Evolutionary conservation across 1,140 invertebrate species (phyloP), one percentile per base, ranked within the genome.

Genomic region (Drosophila repletoides): DNA sequence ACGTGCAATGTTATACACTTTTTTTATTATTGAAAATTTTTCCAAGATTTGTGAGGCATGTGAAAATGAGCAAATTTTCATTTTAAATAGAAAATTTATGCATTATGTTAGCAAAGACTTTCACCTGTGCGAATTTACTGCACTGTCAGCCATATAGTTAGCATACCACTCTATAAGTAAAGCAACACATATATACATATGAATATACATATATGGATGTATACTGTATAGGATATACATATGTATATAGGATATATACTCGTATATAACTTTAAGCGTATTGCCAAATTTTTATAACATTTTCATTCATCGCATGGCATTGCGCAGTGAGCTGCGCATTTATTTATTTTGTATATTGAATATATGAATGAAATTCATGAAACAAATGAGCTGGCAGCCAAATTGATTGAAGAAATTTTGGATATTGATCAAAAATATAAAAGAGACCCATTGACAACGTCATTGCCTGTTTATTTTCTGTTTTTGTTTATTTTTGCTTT

Each of bases 351-450:
- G 41, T 14, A 51, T 36, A 45, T 67, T 60, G 46, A 60, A 67
- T 72, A 72, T 61, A 68, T 67, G 52, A 51, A 61, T 72, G 69
- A 69, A 66, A 64, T 31, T 48, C 33, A 29, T 49, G 40, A 34
- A 46, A 19, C 60, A 55, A 65, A 48, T 36, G 31, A 28, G 28
- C 24, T 67, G 64, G 56, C 64, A 67, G 36, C 29, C 33, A 46
- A 66, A 72, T 63, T 66, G 71, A 83, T 84, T 83, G 77, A 83
- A 67, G 60, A 81, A 60, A 64, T 63, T 60, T 80, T 80, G 76
- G 76, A 81, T 81, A 83, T 81, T 81, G 76, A 83, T 81, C 79
- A 81, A 84, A 24, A 67, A n/a, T n/a, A n/a, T n/a, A n/a, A n/a
- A 60, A 74, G 56, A 38, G 36, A 56, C 53, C 17, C 58, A 49